phyloP scores from a whole-genome alignment of 2,113 vertebrate species.

The Madoqua kirkii region DNA sequence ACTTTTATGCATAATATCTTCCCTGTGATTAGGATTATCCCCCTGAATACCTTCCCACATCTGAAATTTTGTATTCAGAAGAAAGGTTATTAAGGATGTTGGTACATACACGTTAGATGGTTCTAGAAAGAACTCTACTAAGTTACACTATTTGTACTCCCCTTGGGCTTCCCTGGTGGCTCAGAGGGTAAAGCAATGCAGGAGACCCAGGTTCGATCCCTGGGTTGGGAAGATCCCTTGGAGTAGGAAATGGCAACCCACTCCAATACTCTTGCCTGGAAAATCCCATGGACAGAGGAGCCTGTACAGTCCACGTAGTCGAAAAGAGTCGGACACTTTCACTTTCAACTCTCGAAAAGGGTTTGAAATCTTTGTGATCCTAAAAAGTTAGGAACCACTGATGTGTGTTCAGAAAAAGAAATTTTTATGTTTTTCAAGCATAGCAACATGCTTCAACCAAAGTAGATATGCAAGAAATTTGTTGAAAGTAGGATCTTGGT shows the following conservation, averaged over 20 bases:
- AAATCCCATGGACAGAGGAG: too few relatives aligned
- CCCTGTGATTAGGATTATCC: slow-evolving; percentile 20
- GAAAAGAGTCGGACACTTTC: too few relatives aligned
- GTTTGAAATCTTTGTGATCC: neutral
- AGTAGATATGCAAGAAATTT: neutral
- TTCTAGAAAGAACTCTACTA: neutral
- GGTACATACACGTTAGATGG: neutral
- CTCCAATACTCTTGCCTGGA: too few relatives aligned
- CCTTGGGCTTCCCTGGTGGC: too few relatives aligned
- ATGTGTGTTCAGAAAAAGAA: neutral
- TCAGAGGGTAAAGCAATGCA: too few relatives aligned
- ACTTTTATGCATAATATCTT: neutral
- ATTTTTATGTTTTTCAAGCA: neutral
- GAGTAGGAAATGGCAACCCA: too few relatives aligned
- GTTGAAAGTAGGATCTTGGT: neutral
- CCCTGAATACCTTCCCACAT: neutral
- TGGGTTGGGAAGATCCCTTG: too few relatives aligned
- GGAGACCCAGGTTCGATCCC: too few relatives aligned
- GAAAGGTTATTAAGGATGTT: neutral
- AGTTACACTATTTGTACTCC: neutral
- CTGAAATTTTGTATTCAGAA: slow-evolving; percentile 4
- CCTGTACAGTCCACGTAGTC: too few relatives aligned
- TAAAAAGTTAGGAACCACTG: neutral
- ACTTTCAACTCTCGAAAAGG: neutral
- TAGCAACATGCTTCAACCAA: neutral